Evolutionary conservation across 2,797 vertebrate species (phyloP), one percentile per base, ranked within the genome.

Genomic region (Furcifer pardalis): DNA sequence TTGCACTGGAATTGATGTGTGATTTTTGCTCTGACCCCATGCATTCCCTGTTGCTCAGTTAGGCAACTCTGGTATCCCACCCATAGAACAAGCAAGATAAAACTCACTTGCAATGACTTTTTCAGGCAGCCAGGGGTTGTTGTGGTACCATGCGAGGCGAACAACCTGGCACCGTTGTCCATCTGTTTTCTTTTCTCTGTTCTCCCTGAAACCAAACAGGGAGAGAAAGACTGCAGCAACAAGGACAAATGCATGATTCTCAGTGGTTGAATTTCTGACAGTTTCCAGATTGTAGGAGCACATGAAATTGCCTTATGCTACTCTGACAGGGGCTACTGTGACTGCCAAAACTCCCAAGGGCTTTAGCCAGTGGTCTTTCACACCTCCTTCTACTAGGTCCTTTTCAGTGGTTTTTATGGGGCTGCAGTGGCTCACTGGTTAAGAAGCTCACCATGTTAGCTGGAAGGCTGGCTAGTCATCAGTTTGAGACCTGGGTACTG

Each of bases 91-190:
- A 9, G 68, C 49, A 81, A 32, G 60, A 32, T 25, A 40, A 60
- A 69, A 3, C 17, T 77, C 30, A 5, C 35, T 71, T 86, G 79
- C 42, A 86, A 13, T 86, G 49, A 40, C 84, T 15, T 52, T 32
- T 69, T 68, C 32, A 30, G 73, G 84, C 84, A 77, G 84, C 79
- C 63, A 86, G 84, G 84, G 84, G 84, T 49, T 77, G 65, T 76
- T 86, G 84, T 86, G 79, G 84, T 49, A 86, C 84, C 52, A n/a
- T 82, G 74, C 25, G 42, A 84, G 52, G 25, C n/a, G 9, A n/a
- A 60, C 7, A 60, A 37, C 75, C 71, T 7, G 40, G 12, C 49
- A 68, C 49, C 40, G 32, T 32, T 75, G n/a, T n/a, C 79, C 19
- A 23, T 37, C 52, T 66, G 37, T 46, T 82, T 71, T 77, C 42